Evolutionary conservation across 2,113 vertebrate genomes (phyloP), one percentile per base, ranked within the genome.

Genomic region (Stegastes partitus): DNA sequence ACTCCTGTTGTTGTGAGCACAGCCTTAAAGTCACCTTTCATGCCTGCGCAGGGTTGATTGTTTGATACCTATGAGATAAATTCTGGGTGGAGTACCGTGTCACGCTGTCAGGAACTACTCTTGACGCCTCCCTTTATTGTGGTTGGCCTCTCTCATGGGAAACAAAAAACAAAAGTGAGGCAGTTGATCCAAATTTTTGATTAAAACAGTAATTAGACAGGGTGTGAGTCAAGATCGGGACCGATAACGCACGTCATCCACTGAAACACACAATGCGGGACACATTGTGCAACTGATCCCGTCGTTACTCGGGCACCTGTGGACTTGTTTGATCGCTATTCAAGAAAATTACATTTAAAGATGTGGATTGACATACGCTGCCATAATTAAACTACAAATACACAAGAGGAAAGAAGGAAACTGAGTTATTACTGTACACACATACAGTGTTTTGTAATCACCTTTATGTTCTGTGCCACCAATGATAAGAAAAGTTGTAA

Each of bases 71-170:
- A 2, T 6, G 34, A 74, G 42, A 25, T 21, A 23, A 0, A 18
- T 45, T 51, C 50, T 68, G 50, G 77, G 77, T 56, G 84, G 76
- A 80, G 68, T 31, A 26, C 26, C 53, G n/a, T 15, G 61, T 34
- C 19, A 7, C 6, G 19, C 51, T 62, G 22, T 45, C 65, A 70
- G 54, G 57, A 42, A 31, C 57, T 55, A 64, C 54, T 64, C 63
- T 49, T 26, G 22, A n/a, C 2, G 10, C 25, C 75, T 50, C 47
- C 62, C 61, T 81, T 34, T 53, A 63, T 75, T 87, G 31, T 70
- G 10, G 16, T 44, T 44, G 37, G 28, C 65, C 22, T 22, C 19
- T 57, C 61, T 45, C 12, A 22, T 11, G 0, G 28, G 45, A 62
- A 26, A 57, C 12, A 39, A 79, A 67, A 34, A 34, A 8, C 31